A percentile compares a stretch with the other conserved stretches of the same genome.
Evolutionary conservation across 2,888 invertebrate genomes (phyloP).

Genomic region (Stenichneumon culpator): DNA sequence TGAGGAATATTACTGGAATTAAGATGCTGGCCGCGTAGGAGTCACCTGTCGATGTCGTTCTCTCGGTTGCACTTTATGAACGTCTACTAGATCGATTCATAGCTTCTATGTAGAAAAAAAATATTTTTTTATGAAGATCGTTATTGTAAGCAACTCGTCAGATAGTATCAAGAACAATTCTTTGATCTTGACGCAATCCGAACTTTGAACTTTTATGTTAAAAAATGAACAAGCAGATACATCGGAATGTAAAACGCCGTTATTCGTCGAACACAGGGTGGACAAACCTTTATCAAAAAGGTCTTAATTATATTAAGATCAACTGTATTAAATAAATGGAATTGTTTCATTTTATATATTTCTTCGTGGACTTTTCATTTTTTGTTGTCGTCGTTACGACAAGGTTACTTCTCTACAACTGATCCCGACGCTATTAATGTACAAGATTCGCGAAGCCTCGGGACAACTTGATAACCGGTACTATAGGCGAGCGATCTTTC

Average conservation of each 20-base stretch:
- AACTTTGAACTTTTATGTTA: neutral
- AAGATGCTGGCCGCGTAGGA: constrained; percentile 72
- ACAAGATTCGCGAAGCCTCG: constrained; percentile 45
- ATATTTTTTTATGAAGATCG: neutral
- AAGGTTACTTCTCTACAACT: constrained; percentile 26
- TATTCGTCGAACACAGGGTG: neutral
- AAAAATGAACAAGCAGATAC: neutral
- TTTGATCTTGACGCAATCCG: neutral
- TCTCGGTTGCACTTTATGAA: constrained; percentile 19
- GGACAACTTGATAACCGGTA: constrained; percentile 37
- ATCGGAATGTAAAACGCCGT: neutral
- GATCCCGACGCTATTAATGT: constrained; percentile 52
- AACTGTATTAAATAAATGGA: constrained; percentile 22
- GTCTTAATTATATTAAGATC: neutral
- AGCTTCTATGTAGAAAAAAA: neutral
- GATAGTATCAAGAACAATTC: neutral
- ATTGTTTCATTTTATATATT: constrained; percentile 36
- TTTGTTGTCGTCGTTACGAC: neutral
- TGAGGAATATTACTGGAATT: constrained; percentile 73
- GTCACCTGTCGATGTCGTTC: constrained; percentile 66
- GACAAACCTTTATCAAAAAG: neutral
- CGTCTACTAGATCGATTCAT: neutral
- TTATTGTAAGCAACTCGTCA: neutral
- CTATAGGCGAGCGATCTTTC: constrained; percentile 70
- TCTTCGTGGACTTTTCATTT: neutral